Conservation (phyloP, 2,797 vertebrate species). For the Salmo trutta region DNA sequence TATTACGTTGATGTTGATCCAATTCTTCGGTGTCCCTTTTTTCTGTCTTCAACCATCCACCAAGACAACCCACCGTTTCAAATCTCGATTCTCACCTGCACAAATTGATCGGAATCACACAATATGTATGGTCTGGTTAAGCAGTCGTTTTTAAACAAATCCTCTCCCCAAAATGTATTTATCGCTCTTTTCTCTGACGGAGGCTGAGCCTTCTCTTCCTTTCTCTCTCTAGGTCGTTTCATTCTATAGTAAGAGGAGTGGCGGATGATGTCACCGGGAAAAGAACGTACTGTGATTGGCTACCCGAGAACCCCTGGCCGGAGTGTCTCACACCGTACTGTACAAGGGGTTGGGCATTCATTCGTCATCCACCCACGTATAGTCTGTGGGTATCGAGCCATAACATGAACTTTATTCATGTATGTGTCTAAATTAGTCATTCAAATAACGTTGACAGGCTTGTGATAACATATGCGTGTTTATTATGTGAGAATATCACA, state of each 20-base stretch:
- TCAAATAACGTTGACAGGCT: slow-evolving; percentile 31
- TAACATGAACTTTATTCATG: slow-evolving; percentile 51
- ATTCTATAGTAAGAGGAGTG: slow-evolving; percentile 84
- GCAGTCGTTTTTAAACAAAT: background rate
- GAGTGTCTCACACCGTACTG: slow-evolving; percentile 28
- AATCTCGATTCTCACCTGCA: slow-evolving; percentile 4
- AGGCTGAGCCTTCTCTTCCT: slow-evolving; percentile 25
- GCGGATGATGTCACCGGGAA: slow-evolving; percentile 66
- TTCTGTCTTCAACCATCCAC: background rate
- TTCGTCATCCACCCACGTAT: slow-evolving; percentile 67
- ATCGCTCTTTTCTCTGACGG: slow-evolving; percentile 38
- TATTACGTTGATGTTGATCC: background rate
- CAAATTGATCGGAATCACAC: background rate
- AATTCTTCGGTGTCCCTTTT: background rate
- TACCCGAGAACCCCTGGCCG: slow-evolving; percentile 55
- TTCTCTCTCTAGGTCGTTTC: slow-evolving; percentile 76
- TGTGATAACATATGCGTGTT: background rate
- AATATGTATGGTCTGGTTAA: background rate
- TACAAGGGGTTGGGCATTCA: slow-evolving; percentile 26
- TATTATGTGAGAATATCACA: background rate
- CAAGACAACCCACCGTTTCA: background rate
- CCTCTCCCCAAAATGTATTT: slow-evolving; percentile 23
- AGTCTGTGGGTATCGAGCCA: slow-evolving; percentile 47
- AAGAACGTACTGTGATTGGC: slow-evolving; percentile 67
- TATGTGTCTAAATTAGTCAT: slow-evolving; percentile 52